Evolutionary conservation across 2,113 vertebrate species (phyloP), one percentile per base, ranked within the genome.

Genomic region (Myotis lucifugus): DNA sequence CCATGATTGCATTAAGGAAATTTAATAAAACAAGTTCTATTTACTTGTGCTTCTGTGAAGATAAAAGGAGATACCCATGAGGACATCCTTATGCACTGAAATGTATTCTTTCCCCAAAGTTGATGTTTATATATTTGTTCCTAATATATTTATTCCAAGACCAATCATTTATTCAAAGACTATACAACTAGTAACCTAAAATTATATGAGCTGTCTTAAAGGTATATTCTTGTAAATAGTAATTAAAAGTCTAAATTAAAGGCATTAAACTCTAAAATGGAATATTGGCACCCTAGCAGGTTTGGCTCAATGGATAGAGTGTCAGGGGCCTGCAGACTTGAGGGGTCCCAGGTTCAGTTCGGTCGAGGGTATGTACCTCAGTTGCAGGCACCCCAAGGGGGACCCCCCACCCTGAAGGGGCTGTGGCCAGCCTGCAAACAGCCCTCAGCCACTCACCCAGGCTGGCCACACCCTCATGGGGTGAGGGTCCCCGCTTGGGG

Each of bases 141-240:
- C 54, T 54, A 70, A 88, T 18, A 81, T 42, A 81, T 21, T 27
- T 67, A 67, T n/a, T 67, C 29, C 27, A 64, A 95, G 50, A 42
- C n/a, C 42, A 66, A 48, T 90, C 69, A 64, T 66, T 92, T 66
- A 89, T n/a, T 86, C 74, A 84, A 92, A 89, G n/a, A 61, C 67
- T 59, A 29, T 42, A 91, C 27, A n/a, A 73, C 10, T 61, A 74
- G 12, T 73, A 48, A 73, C 14, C 34, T 90, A 61, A 95, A 91
- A 66, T 21, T 61, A 70, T 18, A 91, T 29, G 48, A 25, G 12
- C 2, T 79, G 32, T 89, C 32, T 88, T 14, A 48, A 42, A 94
- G 61, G 5, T 64, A 81, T n/a, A 52, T 69, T 3, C 17, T 87
- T 73, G 21, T 85, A 88, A 95, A 81, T 23, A 50, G 52, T 92